Evolutionary conservation across 2,113 vertebrate genomes (phyloP).

Genomic region (Antechinus stuartii): DNA sequence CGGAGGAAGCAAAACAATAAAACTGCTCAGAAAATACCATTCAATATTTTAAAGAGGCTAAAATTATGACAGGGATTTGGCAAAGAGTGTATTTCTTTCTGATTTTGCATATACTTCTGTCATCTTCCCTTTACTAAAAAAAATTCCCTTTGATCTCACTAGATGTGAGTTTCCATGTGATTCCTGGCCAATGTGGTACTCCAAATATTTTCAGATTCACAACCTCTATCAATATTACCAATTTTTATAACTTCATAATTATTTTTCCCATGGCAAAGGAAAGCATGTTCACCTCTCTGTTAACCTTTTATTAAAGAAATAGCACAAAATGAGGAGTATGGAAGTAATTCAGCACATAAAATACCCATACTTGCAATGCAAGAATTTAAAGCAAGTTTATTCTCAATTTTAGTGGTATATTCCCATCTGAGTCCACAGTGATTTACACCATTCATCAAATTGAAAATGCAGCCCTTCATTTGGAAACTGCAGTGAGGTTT

Average conservation of each 20-base stretch:
- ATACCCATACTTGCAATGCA: slow-evolving; percentile 35
- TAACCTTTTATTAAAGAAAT: slow-evolving; percentile 35
- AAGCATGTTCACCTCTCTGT: background rate
- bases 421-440: slow-evolving; percentile 22
- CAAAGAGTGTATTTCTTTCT: slow-evolving; percentile 8
- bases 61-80: slow-evolving; percentile 53
- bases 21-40: background rate
- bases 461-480: slow-evolving; percentile 63
- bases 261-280: slow-evolving; percentile 35
- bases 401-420: slow-evolving; percentile 31
- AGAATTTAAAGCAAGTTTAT: slow-evolving; percentile 43
- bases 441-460: slow-evolving; percentile 36
- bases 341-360: background rate
- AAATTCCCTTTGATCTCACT: slow-evolving; percentile 12
- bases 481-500: slow-evolving; percentile 68
- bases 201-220: slow-evolving; percentile 9
- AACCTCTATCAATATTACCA: slow-evolving; percentile 26
- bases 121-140: slow-evolving; percentile 34
- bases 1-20: slow-evolving; percentile 58
- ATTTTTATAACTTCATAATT: slow-evolving; percentile 25
- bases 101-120: slow-evolving; percentile 38
- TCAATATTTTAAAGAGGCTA: slow-evolving; percentile 59
- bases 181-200: slow-evolving; percentile 25
- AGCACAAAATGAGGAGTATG: slow-evolving; percentile 31
- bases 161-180: slow-evolving; percentile 11